A percentile compares a stretch with the other conserved stretches of the same genome.
phyloP scores from a whole-genome alignment of 2,888 invertebrate genomes.

The Lycophotia porphyrea region DNA sequence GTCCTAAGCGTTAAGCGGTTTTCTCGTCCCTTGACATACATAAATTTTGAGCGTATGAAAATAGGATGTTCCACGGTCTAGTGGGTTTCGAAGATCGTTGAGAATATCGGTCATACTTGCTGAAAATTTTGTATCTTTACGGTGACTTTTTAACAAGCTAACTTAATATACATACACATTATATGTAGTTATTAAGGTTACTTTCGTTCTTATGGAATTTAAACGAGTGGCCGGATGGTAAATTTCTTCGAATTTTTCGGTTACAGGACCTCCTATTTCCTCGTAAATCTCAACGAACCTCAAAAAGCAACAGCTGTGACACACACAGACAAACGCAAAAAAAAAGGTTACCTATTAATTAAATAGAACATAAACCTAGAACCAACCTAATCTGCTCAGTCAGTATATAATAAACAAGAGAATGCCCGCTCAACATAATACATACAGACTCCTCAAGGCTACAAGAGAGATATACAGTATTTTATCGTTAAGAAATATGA shows the following conservation, averaged over 20 bases:
- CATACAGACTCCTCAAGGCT: constrained; percentile 45
- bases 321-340: neutral
- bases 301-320: neutral
- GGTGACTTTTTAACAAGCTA: neutral
- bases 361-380: neutral
- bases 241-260: neutral
- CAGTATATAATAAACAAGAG: constrained; percentile 29
- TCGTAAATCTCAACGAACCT: neutral
- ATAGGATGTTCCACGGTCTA: neutral
- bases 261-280: neutral
- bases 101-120: neutral
- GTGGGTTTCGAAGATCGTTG: neutral
- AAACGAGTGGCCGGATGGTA: neutral
- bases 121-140: neutral
- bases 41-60: constrained; percentile 22
- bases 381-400: constrained; percentile 1
- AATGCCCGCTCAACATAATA: constrained; percentile 17
- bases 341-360: neutral
- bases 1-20: constrained; percentile 24
- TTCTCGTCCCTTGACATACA: neutral
- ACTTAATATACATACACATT: neutral
- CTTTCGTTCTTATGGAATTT: neutral
- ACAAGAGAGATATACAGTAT: constrained; percentile 42
- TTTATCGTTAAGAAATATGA: constrained; percentile 57
- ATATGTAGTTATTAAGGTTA: neutral